A percentile compares a stretch with the other conserved stretches of the same genome.
phyloP scores from a whole-genome alignment of 1,140 invertebrate species.

The Stegodyphus mimosarum region DNA sequence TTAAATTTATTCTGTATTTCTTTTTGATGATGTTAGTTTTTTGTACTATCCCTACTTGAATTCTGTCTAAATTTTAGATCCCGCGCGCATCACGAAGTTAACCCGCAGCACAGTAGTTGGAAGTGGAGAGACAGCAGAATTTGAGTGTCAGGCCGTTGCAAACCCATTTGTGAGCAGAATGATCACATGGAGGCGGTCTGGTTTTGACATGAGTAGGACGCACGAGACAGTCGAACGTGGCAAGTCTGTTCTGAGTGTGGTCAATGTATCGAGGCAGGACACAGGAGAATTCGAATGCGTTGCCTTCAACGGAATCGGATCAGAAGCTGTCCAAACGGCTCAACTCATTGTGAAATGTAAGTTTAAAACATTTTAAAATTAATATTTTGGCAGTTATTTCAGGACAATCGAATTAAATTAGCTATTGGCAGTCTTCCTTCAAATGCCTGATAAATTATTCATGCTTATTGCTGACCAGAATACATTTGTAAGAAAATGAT shows the following conservation, averaged over 20 bases:
- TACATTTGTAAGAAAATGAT: too few species aligned
- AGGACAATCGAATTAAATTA: too few species aligned
- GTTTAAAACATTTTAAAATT: not conserved
- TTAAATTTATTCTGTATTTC: too few species aligned
- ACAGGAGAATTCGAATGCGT: slow-evolving; percentile 90
- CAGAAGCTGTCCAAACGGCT: slow-evolving; percentile 72
- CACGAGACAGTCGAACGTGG: slow-evolving; percentile 68
- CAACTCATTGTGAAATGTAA: slow-evolving; percentile 81
- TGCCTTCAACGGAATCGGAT: slow-evolving; percentile 93
- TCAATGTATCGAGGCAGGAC: slow-evolving; percentile 81
- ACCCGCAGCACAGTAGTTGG: slow-evolving; percentile 81
- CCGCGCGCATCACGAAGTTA: slow-evolving; percentile 82
- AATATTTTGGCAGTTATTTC: too few species aligned
- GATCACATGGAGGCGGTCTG: slow-evolving; percentile 82
- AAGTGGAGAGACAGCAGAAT: slow-evolving; percentile 82
- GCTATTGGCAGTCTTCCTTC: too few species aligned
- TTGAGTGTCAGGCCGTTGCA: slow-evolving; percentile 88
- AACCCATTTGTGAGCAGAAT: slow-evolving; percentile 87
- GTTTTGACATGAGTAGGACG: slow-evolving; percentile 61
- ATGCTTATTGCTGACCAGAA: too few species aligned
- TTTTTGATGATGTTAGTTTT: too few species aligned
- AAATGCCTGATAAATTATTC: too few species aligned
- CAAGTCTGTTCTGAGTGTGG: slow-evolving; percentile 84
- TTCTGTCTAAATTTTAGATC: slow-evolving; percentile 74
- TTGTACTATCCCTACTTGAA: not conserved